Evolutionary conservation across 2,797 vertebrate species (phyloP).

Genomic region (Sebastes itinus): DNA sequence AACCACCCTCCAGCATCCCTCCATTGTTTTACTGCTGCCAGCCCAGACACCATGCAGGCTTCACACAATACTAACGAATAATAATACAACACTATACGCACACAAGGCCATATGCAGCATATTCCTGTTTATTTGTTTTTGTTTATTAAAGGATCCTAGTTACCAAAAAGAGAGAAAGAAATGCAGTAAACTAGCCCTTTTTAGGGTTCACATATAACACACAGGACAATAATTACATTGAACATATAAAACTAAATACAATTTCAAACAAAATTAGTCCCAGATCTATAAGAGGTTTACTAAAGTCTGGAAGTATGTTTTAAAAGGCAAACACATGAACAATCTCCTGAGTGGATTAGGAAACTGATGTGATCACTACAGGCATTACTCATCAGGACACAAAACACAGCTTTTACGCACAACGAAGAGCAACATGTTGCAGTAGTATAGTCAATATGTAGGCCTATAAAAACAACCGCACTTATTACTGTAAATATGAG

Average conservation of each 20-base stretch:
- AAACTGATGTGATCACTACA: neutral
- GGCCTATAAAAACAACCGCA: neutral
- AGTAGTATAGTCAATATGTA: fast-evolving
- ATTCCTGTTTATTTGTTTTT: neutral
- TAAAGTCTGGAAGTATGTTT: neutral
- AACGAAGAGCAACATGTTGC: neutral
- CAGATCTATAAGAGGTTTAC: neutral
- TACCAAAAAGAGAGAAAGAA: neutral
- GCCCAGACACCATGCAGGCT: constrained; percentile 58
- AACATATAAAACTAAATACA: neutral
- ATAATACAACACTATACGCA: neutral
- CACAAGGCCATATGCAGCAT: neutral
- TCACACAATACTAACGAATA: neutral
- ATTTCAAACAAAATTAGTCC: neutral
- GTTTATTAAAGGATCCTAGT: neutral
- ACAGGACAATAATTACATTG: neutral
- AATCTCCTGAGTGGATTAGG: neutral
- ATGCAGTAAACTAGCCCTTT: neutral
- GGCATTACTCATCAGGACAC: too few species aligned
- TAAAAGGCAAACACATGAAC: neutral
- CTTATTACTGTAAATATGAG: constrained; percentile 18
- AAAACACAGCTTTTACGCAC: constrained; percentile 24
- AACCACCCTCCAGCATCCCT: constrained; percentile 60
- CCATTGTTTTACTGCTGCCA: constrained; percentile 69
- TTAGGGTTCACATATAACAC: neutral